Base-by-base conservation (phyloP, 1,140 invertebrate genomes). In the Callitettix versicolor region DNA sequence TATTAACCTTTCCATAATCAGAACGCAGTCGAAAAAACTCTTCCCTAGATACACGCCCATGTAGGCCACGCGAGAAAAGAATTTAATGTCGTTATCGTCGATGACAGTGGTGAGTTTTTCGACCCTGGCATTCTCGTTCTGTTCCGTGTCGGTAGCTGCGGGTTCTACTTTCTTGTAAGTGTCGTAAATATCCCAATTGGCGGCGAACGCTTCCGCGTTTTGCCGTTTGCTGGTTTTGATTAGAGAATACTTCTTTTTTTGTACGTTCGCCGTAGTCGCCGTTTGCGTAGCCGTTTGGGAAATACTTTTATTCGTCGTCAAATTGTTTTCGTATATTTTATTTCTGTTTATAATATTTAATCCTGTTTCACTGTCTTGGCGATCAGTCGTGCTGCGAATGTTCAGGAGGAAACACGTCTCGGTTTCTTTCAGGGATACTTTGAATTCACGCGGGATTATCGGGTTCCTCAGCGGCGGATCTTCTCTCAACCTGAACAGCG, bases 101-200 rank as follows among this genome's bases (percentile, higher is more conserved):
- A 24, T 38, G 5, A 43, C 26, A n/a, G 41, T 41, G 3, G 38
- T 38, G 11, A 22, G 21, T 43, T 15, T 26, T 3, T 24, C 26
- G 24, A 20, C 15, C 36, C 24, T 24, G 11, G 21, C 17, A 22
- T 20, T 21, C 21, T 43, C 40, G 21, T 22, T 18, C 14, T 53
- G 24, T 4, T 22, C 34, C 1, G 2, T 53, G 3, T 26, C 40
- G 33, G 11, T 7, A 38, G 6, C 21, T 43, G 3, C 26, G 3
- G 12, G 12, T 14, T 38, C 42, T 24, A 53, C 20, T 1, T 26
- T 14, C 20, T 53, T 41, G n/a, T 43, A 41, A 7, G 42, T 53
- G 36, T 53, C 51, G 40, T 43, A 30, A 12, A 43, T 43, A 14
- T 53, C 51, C 51, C 51, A 53, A n/a, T 15, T 14, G 0, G 51